Percentiles rank a stretch among this genome's conserved stretches.
Conservation (phyloP, 2,797 vertebrate genomes). For the Amphiprion clarkii region DNA sequence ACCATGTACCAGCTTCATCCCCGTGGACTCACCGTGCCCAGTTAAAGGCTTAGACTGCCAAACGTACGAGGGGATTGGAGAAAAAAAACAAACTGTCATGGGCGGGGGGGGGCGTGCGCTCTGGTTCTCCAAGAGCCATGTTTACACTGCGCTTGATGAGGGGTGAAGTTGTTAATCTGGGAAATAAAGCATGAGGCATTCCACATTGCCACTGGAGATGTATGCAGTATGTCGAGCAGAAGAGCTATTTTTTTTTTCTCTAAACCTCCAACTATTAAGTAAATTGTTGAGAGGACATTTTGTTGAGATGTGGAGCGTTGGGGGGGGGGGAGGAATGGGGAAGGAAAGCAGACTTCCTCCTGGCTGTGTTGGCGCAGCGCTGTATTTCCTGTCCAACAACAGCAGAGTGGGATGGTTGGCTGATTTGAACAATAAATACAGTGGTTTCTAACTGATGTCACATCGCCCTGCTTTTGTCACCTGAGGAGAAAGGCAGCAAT, state of each 20-base stretch:
- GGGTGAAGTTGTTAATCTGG: constrained; percentile 82
- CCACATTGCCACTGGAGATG: constrained; percentile 70
- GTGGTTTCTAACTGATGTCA: constrained; percentile 72
- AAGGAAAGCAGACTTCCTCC: constrained; percentile 78
- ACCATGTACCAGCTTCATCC: constrained; percentile 54
- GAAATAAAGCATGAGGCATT: constrained; percentile 80
- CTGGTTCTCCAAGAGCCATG: constrained; percentile 64
- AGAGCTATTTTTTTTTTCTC: neutral
- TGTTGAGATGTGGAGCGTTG: constrained; percentile 39
- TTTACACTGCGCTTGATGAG: constrained; percentile 85
- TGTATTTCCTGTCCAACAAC: constrained; percentile 81
- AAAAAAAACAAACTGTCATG: constrained; percentile 48
- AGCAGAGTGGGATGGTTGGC: constrained; percentile 78
- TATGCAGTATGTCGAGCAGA: constrained; percentile 15
- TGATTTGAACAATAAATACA: constrained; percentile 84
- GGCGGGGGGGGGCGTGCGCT: constrained; percentile 1
- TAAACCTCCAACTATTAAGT: constrained; percentile 44
- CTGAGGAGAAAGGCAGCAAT: constrained; percentile 71
- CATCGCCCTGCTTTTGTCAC: constrained; percentile 62
- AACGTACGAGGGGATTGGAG: constrained; percentile 36
- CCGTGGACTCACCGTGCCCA: constrained; percentile 47
- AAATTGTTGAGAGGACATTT: constrained; percentile 42
- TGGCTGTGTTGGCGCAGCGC: constrained; percentile 64
- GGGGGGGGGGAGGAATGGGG: constrained; percentile 40
- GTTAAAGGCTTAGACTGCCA: constrained; percentile 55